A percentile compares a stretch with the other conserved stretches of the same genome.
phyloP scores from a whole-genome alignment of 2,888 invertebrate genomes.

The Psylliodes chrysocephalus region DNA sequence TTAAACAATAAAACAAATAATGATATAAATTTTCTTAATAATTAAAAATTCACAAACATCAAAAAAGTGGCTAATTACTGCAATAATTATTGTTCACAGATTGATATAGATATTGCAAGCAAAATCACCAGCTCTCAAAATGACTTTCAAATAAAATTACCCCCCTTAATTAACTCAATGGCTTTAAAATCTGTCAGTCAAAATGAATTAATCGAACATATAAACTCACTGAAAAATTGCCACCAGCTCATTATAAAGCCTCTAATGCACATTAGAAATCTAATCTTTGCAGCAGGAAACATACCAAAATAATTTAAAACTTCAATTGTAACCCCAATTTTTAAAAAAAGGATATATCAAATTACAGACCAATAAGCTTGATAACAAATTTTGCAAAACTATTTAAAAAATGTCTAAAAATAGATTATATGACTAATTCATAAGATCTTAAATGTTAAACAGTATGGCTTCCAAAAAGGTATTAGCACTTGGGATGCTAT shows the following conservation, averaged over 20 bases:
- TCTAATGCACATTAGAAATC: not conserved
- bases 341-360: too few relatives aligned
- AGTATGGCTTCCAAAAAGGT: constrained; percentile 22
- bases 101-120: constrained; percentile 4
- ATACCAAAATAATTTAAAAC: not conserved
- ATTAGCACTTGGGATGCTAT: constrained; percentile 18
- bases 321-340: not conserved
- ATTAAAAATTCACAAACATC: not conserved
- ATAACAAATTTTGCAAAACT: too few relatives aligned
- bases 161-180: not conserved
- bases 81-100: constrained; percentile 14
- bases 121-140: not conserved
- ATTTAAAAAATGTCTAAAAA: not conserved
- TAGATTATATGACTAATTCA: too few relatives aligned
- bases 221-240: not conserved
- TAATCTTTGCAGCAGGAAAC: not conserved
- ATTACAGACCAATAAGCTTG: too few relatives aligned
- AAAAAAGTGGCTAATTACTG: constrained; percentile 16
- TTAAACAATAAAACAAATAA: constrained; percentile 4
- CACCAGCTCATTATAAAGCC: not conserved
- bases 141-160: not conserved
- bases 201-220: constrained; percentile 7
- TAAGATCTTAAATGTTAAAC: constrained; percentile 9
- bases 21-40: constrained; percentile 8
- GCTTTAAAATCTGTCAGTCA: not conserved